Evolutionary conservation across 2,888 invertebrate genomes (phyloP).

Genomic region (Eubasilissa splendida): DNA sequence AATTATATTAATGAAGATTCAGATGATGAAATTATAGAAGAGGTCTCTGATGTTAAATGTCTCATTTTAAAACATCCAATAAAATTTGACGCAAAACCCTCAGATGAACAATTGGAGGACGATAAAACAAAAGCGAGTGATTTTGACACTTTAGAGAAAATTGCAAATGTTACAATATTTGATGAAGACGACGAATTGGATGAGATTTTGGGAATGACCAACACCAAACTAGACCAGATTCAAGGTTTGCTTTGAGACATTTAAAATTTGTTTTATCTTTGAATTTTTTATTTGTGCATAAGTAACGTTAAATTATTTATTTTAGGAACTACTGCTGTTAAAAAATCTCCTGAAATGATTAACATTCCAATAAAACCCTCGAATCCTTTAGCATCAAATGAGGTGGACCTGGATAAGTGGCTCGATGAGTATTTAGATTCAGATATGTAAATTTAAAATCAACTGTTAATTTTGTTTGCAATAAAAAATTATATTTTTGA

Average conservation of each 20-base stretch:
- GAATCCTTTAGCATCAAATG: not conserved
- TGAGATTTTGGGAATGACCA: slow-evolving; percentile 32
- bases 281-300: not conserved
- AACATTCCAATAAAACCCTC: not conserved
- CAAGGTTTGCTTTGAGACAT: slow-evolving; percentile 2
- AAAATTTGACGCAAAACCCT: slow-evolving; percentile 1
- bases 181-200: slow-evolving; percentile 48
- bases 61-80: not conserved
- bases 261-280: not conserved
- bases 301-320: not conserved
- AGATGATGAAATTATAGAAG: slow-evolving; percentile 6
- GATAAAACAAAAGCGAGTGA: not conserved
- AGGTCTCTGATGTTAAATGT: slow-evolving; percentile 19
- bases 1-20: slow-evolving; percentile 5
- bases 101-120: not conserved
- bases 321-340: slow-evolving; percentile 2
- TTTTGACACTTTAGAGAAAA: slow-evolving; percentile 3
- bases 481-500: not conserved
- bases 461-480: not conserved
- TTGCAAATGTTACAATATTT: slow-evolving; percentile 1
- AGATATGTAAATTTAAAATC: not conserved
- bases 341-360: not conserved
- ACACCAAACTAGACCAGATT: not conserved
- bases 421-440: slow-evolving; percentile 69
- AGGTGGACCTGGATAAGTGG: slow-evolving; percentile 69